Evolutionary conservation across 1,140 invertebrate genomes (phyloP).

Genomic region (Antheraea mylitta): DNA sequence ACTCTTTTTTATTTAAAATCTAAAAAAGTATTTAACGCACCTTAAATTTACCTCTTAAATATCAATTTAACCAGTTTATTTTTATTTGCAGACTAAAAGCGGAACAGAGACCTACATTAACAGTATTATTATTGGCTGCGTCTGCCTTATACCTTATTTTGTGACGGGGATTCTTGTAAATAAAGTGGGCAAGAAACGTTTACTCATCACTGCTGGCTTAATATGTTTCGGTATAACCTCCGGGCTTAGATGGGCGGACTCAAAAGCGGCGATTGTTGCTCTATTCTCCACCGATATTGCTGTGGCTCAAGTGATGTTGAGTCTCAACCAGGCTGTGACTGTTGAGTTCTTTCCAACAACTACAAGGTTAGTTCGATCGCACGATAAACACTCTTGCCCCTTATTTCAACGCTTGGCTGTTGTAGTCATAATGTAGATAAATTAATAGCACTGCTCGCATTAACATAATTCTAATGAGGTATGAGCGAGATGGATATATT

Average conservation of each 20-base stretch:
- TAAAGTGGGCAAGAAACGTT: slow-evolving; percentile 37
- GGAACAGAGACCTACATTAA: slow-evolving; percentile 46
- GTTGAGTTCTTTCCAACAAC: slow-evolving; percentile 76
- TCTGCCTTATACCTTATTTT: slow-evolving; percentile 34
- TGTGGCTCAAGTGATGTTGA: slow-evolving; percentile 50
- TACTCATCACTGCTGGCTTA: slow-evolving; percentile 26
- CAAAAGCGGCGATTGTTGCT: slow-evolving; percentile 29
- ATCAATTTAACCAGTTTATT: not conserved
- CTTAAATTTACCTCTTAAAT: no score
- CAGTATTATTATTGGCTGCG: slow-evolving; percentile 39
- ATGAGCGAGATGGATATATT: no score
- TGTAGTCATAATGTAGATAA: no score
- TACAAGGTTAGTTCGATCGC: slow-evolving; percentile 52
- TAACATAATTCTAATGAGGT: no score
- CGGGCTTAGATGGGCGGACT: slow-evolving; percentile 32
- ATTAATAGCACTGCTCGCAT: no score
- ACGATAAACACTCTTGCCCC: not conserved
- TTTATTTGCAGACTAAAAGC: slow-evolving; percentile 33
- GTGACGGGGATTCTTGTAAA: slow-evolving; percentile 36
- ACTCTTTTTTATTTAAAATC: no score
- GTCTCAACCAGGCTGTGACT: slow-evolving; percentile 53
- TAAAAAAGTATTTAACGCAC: no score
- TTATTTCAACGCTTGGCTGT: no score
- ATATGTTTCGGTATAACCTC: slow-evolving; percentile 24
- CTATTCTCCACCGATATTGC: slow-evolving; percentile 64